Evolutionary conservation across 2,888 invertebrate genomes (phyloP), one percentile per base, ranked within the genome.

Genomic region (Phorcus lineatus): DNA sequence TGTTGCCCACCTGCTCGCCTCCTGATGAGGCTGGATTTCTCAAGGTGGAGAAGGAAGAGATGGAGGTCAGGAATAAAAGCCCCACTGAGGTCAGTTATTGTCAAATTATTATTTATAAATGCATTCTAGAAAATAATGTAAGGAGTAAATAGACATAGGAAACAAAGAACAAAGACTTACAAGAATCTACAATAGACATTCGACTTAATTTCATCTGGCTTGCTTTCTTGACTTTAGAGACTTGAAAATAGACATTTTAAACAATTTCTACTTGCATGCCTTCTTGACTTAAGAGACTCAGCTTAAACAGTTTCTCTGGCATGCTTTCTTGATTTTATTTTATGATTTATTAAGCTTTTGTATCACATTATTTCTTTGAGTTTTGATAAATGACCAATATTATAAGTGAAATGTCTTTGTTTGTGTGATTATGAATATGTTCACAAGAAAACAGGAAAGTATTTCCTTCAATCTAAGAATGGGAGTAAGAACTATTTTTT

Each of bases 11-110:
- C n/a, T 36, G 54, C 31, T 85, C 86, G 70, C 82, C 87, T 22
- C 85, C 83, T 53, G 86, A 87, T 28, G 85, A 80, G 11, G 86
- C 85, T 66, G 87, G 84, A 47, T 90, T 87, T 81, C 83, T 86
- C 24, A 90, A 89, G 82, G 86, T 89, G 13, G 88, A 87, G 36
- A 88, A 87, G 74, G 86, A 88, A 0, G 82, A 83, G 4, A 70
- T 70, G 54, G 55, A 74, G n/a, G 52, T 28, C 54, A 3, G 22
- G 19, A 57, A 57, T 28, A 53, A 55, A 19, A 76, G 76, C 24
- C 76, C 76, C n/a, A 76, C 76, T 1, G 76, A 76, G 36, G 76
- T 55, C n/a, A 24, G 55, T 55, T 2, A 0, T 47, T 13, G 13
- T 24, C 2, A 13, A 36, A 47, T 6, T 47, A 47, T 1, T 1